Evolutionary conservation across 2,797 vertebrate species (phyloP).

Genomic region (Sebastes hubbsi): DNA sequence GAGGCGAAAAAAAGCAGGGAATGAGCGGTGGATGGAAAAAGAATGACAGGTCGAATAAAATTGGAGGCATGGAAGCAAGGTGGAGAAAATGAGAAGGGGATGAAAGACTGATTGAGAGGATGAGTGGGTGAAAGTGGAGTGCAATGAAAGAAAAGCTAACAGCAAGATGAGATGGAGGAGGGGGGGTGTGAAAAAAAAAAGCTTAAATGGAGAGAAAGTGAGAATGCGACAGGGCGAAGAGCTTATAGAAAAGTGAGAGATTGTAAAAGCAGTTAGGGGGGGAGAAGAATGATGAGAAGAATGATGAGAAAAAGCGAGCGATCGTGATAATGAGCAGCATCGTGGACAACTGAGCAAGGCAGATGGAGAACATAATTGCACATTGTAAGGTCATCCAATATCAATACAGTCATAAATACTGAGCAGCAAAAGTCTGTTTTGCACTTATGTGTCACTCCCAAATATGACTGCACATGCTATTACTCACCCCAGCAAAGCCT

Average conservation of each 20-base stretch:
- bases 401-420: slow-evolving; percentile 27
- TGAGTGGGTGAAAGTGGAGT: slow-evolving; percentile 47
- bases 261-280: slow-evolving; percentile 12
- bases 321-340: slow-evolving; percentile 4
- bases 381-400: slow-evolving; percentile 38
- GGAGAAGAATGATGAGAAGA: slow-evolving; percentile 15
- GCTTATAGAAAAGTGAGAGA: slow-evolving; percentile 13
- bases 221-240: neutral
- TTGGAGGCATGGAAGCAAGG: slow-evolving; percentile 31
- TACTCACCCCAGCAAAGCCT: slow-evolving; percentile 35
- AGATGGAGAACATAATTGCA: slow-evolving; percentile 45
- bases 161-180: slow-evolving; percentile 12
- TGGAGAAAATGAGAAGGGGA: slow-evolving; percentile 47
- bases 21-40: slow-evolving; percentile 27
- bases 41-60: slow-evolving; percentile 26
- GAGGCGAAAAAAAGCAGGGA: neutral
- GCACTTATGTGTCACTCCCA: slow-evolving; percentile 5
- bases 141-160: slow-evolving; percentile 40
- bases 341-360: slow-evolving; percentile 13
- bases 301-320: neutral
- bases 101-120: slow-evolving; percentile 53
- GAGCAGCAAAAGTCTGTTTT: slow-evolving; percentile 4
- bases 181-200: too few species aligned
- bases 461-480: slow-evolving; percentile 13
- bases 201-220: slow-evolving; percentile 11